These are phyloP conservation scores for Uloborus plumipes DNA, from an alignment of 2,888 invertebrate genomes.

Conservation along the genomic window DNA sequence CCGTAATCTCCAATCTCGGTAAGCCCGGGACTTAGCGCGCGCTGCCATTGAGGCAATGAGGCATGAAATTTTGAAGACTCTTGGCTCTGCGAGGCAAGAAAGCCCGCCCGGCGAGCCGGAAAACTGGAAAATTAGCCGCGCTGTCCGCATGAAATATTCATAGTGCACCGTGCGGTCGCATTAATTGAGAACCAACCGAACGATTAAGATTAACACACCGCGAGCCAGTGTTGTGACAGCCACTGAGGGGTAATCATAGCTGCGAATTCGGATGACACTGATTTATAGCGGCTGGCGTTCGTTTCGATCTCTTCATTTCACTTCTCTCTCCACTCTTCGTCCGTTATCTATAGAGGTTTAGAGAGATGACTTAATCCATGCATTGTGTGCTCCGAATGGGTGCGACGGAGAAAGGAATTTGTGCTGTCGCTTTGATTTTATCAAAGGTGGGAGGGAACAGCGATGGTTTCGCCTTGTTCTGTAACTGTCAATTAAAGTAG, in stretches of 20 bases:
- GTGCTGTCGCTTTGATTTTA: no score
- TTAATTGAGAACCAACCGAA: slow-evolving; percentile 29
- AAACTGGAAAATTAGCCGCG: slow-evolving; percentile 27
- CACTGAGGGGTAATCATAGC: background rate
- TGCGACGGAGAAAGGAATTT: no score
- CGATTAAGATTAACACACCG: slow-evolving; percentile 27
- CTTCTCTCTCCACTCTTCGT: background rate
- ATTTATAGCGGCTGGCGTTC: slow-evolving; percentile 24
- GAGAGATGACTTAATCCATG: slow-evolving; percentile 4
- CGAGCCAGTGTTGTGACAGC: slow-evolving; percentile 34
- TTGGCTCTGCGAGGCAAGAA: no score
- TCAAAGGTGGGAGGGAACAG: no score
- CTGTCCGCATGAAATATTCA: slow-evolving; percentile 34
- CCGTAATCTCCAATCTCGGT: background rate
- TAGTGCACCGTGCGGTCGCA: slow-evolving; percentile 3
- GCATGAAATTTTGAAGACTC: no score
- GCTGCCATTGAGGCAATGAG: no score
- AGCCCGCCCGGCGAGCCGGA: background rate
- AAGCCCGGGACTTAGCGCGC: no score
- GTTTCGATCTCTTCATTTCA: no score
- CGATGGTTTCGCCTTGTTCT: no score
- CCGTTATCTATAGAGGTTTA: slow-evolving; percentile 1
- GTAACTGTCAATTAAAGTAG: no score
- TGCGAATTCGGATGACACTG: slow-evolving; percentile 25
- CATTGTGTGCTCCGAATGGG: background rate